Evolutionary conservation across 2,888 invertebrate genomes (phyloP).

Genomic region (Volucella bombylans): DNA sequence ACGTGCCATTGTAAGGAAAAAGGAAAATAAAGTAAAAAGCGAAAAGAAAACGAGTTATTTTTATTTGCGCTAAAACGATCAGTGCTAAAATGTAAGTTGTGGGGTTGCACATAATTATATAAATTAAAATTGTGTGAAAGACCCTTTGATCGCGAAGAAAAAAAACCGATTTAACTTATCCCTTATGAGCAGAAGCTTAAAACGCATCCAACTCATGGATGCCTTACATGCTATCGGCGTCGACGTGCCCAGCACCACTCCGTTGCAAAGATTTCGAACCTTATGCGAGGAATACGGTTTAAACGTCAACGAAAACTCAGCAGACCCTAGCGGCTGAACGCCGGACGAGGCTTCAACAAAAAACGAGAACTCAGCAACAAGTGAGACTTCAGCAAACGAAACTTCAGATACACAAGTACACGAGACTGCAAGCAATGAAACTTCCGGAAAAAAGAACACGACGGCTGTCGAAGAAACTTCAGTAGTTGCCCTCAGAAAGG

Average conservation of each 20-base stretch:
- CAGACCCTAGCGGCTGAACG: not conserved
- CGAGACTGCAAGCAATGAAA: not conserved
- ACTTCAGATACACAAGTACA: not conserved
- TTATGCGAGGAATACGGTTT: too few relatives aligned
- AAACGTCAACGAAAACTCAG: not conserved
- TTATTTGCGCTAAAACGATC: not conserved
- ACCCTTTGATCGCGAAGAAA: not conserved
- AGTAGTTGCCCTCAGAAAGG: not conserved
- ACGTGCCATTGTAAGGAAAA: too few relatives aligned
- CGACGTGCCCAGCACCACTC: too few relatives aligned
- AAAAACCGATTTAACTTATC: not conserved
- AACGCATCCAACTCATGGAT: not conserved
- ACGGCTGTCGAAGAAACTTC: not conserved
- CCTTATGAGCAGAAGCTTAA: not conserved
- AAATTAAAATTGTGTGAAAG: not conserved
- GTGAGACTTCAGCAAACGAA: not conserved
- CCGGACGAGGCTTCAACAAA: not conserved
- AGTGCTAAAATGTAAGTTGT: too few relatives aligned
- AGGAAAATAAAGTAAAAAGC: too few relatives aligned
- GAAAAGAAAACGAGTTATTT: too few relatives aligned
- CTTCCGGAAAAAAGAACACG: not conserved
- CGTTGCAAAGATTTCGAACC: too few relatives aligned
- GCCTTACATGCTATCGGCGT: too few relatives aligned
- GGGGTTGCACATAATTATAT: not conserved
- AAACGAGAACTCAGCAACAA: not conserved